Evolutionary conservation across 1,140 invertebrate genomes (phyloP).

Genomic region (Heliothis subflexa): DNA sequence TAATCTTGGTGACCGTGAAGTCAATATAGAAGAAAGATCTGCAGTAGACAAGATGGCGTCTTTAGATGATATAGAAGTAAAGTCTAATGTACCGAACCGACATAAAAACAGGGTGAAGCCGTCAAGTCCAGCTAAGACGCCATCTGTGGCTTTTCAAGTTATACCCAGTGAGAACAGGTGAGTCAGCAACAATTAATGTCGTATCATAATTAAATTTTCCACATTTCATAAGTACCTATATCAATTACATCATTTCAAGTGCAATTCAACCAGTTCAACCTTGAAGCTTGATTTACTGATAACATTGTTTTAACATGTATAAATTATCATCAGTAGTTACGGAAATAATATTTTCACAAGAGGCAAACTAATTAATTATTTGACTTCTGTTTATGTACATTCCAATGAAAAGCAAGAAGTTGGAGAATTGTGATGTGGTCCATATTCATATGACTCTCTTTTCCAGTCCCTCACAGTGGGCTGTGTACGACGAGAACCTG

Average conservation of each 20-base stretch:
- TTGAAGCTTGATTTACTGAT: too few species aligned
- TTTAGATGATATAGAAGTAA: slow-evolving; percentile 62
- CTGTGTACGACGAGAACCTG: slow-evolving; percentile 75
- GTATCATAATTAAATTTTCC: background rate
- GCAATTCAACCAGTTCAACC: background rate
- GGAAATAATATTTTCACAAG: too few species aligned
- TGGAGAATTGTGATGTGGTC: background rate
- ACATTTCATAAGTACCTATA: background rate
- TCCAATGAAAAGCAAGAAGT: too few species aligned
- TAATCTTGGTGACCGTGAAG: slow-evolving; percentile 62
- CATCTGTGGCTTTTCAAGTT: slow-evolving; percentile 84
- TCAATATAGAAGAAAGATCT: slow-evolving; percentile 75
- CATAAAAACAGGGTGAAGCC: slow-evolving; percentile 61
- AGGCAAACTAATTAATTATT: too few species aligned
- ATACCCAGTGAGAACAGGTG: slow-evolving; percentile 87
- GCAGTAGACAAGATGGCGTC: slow-evolving; percentile 66
- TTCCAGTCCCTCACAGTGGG: slow-evolving; percentile 81
- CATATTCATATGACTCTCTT: slow-evolving; percentile 11
- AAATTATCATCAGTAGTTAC: too few species aligned
- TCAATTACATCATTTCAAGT: background rate
- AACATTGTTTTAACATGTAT: too few species aligned
- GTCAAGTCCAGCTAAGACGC: slow-evolving; percentile 72
- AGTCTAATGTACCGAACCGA: slow-evolving; percentile 54
- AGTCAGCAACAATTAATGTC: slow-evolving; percentile 36
- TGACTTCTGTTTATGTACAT: too few species aligned